Evolutionary conservation across 1,140 invertebrate genomes (phyloP).

Genomic region (Eufriesea mexicana): DNA sequence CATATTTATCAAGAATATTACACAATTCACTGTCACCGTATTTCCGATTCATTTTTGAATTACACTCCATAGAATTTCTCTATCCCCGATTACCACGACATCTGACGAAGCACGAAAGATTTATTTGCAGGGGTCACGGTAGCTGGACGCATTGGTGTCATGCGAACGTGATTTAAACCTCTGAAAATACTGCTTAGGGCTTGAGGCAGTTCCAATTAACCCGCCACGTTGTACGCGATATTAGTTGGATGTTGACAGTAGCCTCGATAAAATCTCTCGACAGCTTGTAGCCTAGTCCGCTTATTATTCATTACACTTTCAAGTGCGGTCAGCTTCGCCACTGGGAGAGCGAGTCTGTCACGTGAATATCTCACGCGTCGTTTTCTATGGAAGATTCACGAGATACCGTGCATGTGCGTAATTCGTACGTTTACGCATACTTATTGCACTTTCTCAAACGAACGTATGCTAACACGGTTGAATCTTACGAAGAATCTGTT

Average conservation of each 20-base stretch:
- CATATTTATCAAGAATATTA: no score
- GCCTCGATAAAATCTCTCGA: constrained; percentile 77
- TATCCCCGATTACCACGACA: no score
- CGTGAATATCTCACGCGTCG: constrained; percentile 62
- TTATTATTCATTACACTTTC: constrained; percentile 80
- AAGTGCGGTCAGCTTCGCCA: constrained; percentile 60
- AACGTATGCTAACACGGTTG: not conserved
- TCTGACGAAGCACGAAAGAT: not conserved
- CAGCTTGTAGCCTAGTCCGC: constrained; percentile 62
- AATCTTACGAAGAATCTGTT: not conserved
- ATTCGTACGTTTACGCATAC: not conserved
- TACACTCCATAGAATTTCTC: no score
- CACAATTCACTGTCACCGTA: no score
- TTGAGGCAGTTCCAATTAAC: constrained; percentile 76
- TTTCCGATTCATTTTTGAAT: no score
- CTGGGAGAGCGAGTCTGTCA: constrained; percentile 50
- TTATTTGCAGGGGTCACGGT: constrained; percentile 6
- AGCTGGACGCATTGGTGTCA: constrained; percentile 47
- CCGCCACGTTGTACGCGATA: constrained; percentile 79
- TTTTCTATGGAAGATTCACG: constrained; percentile 9
- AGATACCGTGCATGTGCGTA: constrained; percentile 8
- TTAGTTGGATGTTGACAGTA: constrained; percentile 81
- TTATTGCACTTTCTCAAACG: not conserved
- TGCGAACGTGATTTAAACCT: constrained; percentile 72
- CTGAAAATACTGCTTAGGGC: constrained; percentile 73